Conservation (phyloP, 2,888 invertebrate species). For the Oligia fasciuncula region DNA sequence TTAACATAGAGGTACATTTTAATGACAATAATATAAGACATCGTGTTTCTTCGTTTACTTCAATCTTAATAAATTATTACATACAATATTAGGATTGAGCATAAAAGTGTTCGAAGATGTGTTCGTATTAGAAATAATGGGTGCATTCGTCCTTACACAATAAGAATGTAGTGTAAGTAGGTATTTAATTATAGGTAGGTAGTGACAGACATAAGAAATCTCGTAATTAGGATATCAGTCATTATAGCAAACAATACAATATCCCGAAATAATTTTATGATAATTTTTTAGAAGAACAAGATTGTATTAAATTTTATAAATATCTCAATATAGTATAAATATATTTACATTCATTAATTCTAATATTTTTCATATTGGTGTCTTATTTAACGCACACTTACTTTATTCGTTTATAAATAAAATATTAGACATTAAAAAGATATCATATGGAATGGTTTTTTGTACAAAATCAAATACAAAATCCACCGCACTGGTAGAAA, state of each 20-base stretch:
- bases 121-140: slow-evolving; percentile 75
- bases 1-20: slow-evolving; percentile 47
- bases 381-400: slow-evolving; percentile 89
- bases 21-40: slow-evolving; percentile 57
- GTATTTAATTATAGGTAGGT: slow-evolving; percentile 72
- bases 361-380: slow-evolving; percentile 89
- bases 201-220: slow-evolving; percentile 78
- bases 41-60: slow-evolving; percentile 50
- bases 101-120: slow-evolving; percentile 72
- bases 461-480: slow-evolving; percentile 89
- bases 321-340: slow-evolving; percentile 90
- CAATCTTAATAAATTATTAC: slow-evolving; percentile 66
- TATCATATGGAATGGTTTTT: slow-evolving; percentile 89
- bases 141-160: slow-evolving; percentile 80
- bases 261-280: slow-evolving; percentile 83
- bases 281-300: slow-evolving; percentile 88
- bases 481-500: slow-evolving; percentile 84
- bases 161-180: slow-evolving; percentile 74
- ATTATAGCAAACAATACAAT: slow-evolving; percentile 80
- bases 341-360: slow-evolving; percentile 88
- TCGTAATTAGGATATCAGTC: slow-evolving; percentile 78
- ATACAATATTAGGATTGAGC: slow-evolving; percentile 74
- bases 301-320: slow-evolving; percentile 89
- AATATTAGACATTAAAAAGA: slow-evolving; percentile 86
- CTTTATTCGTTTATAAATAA: slow-evolving; percentile 84